phyloP scores from a whole-genome alignment of 1,140 invertebrate genomes.

The Cephus cinctus region DNA sequence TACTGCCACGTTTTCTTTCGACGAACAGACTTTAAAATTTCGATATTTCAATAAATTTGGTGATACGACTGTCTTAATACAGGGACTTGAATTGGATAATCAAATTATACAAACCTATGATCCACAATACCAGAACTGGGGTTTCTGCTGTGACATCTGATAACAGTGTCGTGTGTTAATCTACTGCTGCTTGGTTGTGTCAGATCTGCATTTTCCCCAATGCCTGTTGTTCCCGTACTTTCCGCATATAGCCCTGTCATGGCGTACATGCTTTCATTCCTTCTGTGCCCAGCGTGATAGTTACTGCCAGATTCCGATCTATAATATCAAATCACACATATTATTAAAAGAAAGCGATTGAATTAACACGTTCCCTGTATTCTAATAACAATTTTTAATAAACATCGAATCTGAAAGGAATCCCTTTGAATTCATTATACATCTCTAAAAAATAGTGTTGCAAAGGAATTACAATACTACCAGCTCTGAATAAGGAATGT shows the following conservation, averaged over 20 bases:
- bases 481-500: too few relatives aligned
- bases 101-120: too few relatives aligned
- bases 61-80: not conserved
- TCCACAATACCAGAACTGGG: slow-evolving; percentile 69
- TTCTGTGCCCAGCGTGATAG: slow-evolving; percentile 60
- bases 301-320: slow-evolving; percentile 53
- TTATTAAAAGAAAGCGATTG: too few relatives aligned
- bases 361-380: too few relatives aligned
- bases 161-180: slow-evolving; percentile 58
- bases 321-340: too few relatives aligned
- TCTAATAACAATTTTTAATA: too few relatives aligned
- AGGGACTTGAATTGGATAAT: not conserved
- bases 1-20: too few relatives aligned
- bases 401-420: too few relatives aligned
- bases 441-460: too few relatives aligned
- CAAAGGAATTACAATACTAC: too few relatives aligned
- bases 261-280: slow-evolving; percentile 83
- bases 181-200: slow-evolving; percentile 47
- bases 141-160: slow-evolving; percentile 77
- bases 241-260: slow-evolving; percentile 84
- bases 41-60: not conserved
- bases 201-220: slow-evolving; percentile 37
- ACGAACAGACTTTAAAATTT: too few relatives aligned
- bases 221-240: slow-evolving; percentile 53
- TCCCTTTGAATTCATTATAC: too few relatives aligned